Base-by-base conservation (phyloP, 2,888 invertebrate genomes). In the Mythimna loreyi region DNA sequence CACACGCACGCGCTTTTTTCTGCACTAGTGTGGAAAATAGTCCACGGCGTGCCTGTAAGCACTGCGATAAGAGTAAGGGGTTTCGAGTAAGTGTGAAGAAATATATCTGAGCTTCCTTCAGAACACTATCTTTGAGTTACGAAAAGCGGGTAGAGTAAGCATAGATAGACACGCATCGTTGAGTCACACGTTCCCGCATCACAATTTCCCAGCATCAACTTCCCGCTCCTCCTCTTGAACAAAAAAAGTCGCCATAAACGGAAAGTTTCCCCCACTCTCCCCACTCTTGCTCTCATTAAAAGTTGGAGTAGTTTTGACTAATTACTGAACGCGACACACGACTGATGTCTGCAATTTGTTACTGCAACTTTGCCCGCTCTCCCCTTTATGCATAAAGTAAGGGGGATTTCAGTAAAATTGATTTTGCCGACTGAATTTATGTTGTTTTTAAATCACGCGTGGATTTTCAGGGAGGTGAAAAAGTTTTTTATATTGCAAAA, bases 271-370 rank as follows among this genome's bases (percentile, higher is more conserved):
- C 67, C 75, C 69, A 36, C 77, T 73, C 73, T 60, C 69, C 69
- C 23, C 78, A 73, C 84, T 79, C 77, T 80, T 80, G 80, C 81
- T 80, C 88, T 90, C 89, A 87, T 90, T 90, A 90, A 89, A 90
- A 89, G 87, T 90, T 88, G 73, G 70, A 75, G 73, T 73, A 88
- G 87, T 89, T 88, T 85, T 85, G 87, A 87, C 86, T 90, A 90
- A 89, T 89, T 90, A 89, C 86, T 82, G 77, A 74, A 80, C 67
- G 84, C 83, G 86, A 85, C 87, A 84, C 76, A 84, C 84, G 85
- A 87, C 82, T 87, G 85, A 89, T 88, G 88, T 80, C 80, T 81
- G 83, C 86, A 85, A 89, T 88, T 89, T 86, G 87, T 86, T 83
- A 84, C 75, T 80, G 79, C 77, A 85, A 85, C 83, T 85, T 85